These are phyloP conservation scores for Excalfactoria chinensis DNA, from an alignment of 2,113 vertebrate genomes.

Conservation along the genomic window DNA sequence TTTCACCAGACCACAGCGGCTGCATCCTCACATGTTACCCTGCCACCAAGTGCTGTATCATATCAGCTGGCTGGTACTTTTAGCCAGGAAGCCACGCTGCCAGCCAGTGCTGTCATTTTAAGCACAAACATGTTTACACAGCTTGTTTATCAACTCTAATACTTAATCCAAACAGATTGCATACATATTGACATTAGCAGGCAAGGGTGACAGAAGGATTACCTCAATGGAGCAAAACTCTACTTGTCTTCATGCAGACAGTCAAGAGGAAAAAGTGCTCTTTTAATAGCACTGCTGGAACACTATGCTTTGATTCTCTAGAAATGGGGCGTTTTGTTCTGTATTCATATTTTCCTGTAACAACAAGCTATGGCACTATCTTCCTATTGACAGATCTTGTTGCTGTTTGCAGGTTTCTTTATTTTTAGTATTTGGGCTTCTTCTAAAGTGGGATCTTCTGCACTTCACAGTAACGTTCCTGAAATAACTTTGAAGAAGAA, in stretches of 20 bases:
- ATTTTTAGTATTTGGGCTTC: neutral
- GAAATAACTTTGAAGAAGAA: constrained; percentile 76
- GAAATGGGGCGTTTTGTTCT: neutral
- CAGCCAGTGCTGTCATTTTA: neutral
- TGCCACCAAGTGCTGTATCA: neutral
- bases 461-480: constrained; percentile 67
- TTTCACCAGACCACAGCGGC: neutral
- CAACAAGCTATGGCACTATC: neutral
- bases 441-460: constrained; percentile 34
- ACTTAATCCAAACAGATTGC: neutral
- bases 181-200: neutral
- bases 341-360: neutral
- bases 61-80: neutral
- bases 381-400: neutral
- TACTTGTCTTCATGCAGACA: neutral
- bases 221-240: neutral
- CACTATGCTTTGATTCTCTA: neutral
- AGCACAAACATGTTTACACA: neutral
- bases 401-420: neutral
- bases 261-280: neutral
- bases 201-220: neutral
- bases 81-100: neutral
- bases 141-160: neutral
- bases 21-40: neutral
- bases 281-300: neutral